Base-by-base conservation (phyloP, 1,140 invertebrate genomes). In the Euwallacea similis region DNA sequence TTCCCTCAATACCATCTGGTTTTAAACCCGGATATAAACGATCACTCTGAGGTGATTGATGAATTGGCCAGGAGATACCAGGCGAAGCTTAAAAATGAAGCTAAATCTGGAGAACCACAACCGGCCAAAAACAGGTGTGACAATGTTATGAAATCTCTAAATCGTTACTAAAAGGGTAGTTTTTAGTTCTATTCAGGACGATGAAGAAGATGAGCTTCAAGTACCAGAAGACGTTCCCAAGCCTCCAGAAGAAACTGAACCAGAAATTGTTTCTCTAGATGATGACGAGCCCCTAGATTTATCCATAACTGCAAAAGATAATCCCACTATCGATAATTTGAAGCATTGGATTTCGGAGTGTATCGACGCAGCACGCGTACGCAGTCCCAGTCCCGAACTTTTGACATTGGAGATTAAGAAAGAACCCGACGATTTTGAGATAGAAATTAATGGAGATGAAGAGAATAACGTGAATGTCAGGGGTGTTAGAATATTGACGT, bases 1-100 rank as follows among this genome's bases (percentile, higher is more conserved):
- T 83, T 89, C 64, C 88, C 88, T 0, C 86, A 88, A 21, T 84
- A 88, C 60, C 81, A 88, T 8, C 84, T 89, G 42, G 83, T 86
- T 62, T 78, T 90, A 42, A 87, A 89, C 79, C 86, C 85, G 0
- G 81, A 80, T 41, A 75, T 87, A 3, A 76, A 82, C 10, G 83
- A 86, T 58, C 84, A 88, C 71, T 84, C 85, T 62, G 74, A 78
- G 79, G 79, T 71, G 83, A 85, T 76, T 73, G 82, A 50, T 78
- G 83, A 74, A 84, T 85, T 74, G 79, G 75, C 84, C 0, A 77
- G 83, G 67, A 80, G 85, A 21, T 87, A 79, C 56, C 66, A 76
- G 33, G 65, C 79, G 3, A 78, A 74, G 42, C n/a, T 47, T 11
- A 61, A 50, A 56, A 66, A 54, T 53, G 71, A 59, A 61, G 21